Percentiles rank a stretch among this genome's conserved stretches.
phyloP scores from a whole-genome alignment of 2,888 invertebrate genomes.

The Cataglyphis cursor region DNA sequence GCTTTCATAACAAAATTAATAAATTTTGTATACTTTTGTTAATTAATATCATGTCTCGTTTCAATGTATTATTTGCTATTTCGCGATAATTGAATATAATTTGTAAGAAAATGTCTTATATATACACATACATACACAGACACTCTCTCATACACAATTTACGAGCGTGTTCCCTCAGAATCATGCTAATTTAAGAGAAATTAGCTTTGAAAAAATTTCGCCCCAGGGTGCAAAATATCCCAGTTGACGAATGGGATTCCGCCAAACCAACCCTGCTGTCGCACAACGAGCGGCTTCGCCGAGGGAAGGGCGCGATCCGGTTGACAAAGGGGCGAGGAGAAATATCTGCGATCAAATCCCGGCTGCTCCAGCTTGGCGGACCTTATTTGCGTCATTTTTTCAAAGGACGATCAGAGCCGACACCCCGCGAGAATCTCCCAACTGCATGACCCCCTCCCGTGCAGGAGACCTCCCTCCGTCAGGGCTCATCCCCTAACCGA shows the following conservation, averaged over 20 bases:
- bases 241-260: slow-evolving; percentile 40
- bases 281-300: slow-evolving; percentile 61
- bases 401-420: slow-evolving; percentile 69
- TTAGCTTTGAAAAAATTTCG: slow-evolving; percentile 39
- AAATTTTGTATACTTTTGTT: neutral
- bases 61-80: neutral
- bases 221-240: slow-evolving; percentile 16
- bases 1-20: neutral
- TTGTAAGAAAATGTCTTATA: neutral
- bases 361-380: slow-evolving; percentile 76
- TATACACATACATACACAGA: neutral
- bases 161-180: neutral
- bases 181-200: slow-evolving; percentile 22
- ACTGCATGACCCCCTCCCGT: slow-evolving; percentile 55
- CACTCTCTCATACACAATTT: neutral
- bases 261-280: slow-evolving; percentile 38
- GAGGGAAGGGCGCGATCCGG: slow-evolving; percentile 63
- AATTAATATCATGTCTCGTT: neutral
- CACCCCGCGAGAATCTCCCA: slow-evolving; percentile 67
- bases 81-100: neutral
- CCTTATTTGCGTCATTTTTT: slow-evolving; percentile 82
- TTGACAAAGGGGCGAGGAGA: slow-evolving; percentile 56
- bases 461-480: slow-evolving; percentile 65
- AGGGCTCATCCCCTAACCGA: slow-evolving; percentile 80
- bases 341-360: slow-evolving; percentile 82